phyloP scores from a whole-genome alignment of 2,113 vertebrate species.

The Mormyrus lacerda region DNA sequence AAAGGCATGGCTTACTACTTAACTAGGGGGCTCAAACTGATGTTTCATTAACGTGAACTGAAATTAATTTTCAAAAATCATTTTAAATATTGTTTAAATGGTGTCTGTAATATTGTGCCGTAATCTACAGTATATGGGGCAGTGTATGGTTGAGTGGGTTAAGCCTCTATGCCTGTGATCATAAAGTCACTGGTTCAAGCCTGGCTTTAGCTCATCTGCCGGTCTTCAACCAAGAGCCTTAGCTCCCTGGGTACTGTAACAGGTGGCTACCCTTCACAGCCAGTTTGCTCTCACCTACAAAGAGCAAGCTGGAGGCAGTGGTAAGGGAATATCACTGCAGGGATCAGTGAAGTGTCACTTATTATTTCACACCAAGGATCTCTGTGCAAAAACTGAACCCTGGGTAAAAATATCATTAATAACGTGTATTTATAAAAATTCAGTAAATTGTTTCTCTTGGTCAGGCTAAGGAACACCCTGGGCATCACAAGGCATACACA shows the following conservation, averaged over 20 bases:
- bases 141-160: too few species aligned
- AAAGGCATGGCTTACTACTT: neutral
- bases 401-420: neutral
- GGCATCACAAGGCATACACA: neutral
- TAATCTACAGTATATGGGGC: neutral
- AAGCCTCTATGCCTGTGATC: too few species aligned
- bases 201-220: too few species aligned
- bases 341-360: too few species aligned
- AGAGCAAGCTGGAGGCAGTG: too few species aligned
- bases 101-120: neutral
- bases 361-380: neutral
- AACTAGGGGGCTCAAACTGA: neutral
- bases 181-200: too few species aligned
- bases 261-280: too few species aligned
- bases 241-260: too few species aligned
- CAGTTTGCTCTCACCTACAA: too few species aligned
- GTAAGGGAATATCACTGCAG: too few species aligned
- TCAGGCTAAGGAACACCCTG: neutral
- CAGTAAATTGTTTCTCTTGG: neutral
- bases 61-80: neutral
- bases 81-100: neutral
- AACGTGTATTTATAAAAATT: neutral
- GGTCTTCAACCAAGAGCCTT: too few species aligned
- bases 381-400: neutral
- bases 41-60: neutral